These are phyloP conservation scores for Lasioglossum marginatum DNA, from an alignment of 2,888 invertebrate genomes.

Conservation along the genomic window DNA sequence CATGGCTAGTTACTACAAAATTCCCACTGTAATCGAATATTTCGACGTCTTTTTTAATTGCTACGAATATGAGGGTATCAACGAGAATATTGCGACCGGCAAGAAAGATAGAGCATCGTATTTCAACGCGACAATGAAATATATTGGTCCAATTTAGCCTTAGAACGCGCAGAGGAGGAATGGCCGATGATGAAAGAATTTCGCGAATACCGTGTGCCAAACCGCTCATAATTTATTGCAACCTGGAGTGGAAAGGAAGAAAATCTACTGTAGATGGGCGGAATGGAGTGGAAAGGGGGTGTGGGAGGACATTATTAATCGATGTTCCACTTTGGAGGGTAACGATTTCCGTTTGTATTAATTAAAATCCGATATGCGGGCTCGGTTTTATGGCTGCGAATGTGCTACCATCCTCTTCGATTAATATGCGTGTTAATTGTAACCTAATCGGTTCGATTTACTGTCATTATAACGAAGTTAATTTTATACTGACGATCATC, in stretches of 20 bases:
- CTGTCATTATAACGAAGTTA: background rate
- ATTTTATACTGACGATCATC: background rate
- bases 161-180: conserved; percentile 11
- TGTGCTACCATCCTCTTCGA: background rate
- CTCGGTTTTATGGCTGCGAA: background rate
- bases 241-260: background rate
- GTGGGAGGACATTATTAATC: conserved; percentile 47
- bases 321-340: conserved; percentile 38
- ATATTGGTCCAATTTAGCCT: conserved; percentile 18
- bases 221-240: conserved; percentile 39
- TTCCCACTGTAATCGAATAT: background rate
- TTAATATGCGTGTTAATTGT: background rate
- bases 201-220: conserved; percentile 20
- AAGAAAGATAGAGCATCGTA: conserved; percentile 9
- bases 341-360: conserved; percentile 58
- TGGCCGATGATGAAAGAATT: background rate
- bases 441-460: background rate
- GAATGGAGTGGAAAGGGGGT: background rate
- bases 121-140: conserved; percentile 20
- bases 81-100: background rate
- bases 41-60: background rate
- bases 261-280: background rate
- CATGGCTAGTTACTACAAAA: background rate
- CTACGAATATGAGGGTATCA: background rate
- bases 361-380: conserved; percentile 53